Base-by-base conservation (phyloP, 2,797 vertebrate species). In the Siniperca undulata region DNA sequence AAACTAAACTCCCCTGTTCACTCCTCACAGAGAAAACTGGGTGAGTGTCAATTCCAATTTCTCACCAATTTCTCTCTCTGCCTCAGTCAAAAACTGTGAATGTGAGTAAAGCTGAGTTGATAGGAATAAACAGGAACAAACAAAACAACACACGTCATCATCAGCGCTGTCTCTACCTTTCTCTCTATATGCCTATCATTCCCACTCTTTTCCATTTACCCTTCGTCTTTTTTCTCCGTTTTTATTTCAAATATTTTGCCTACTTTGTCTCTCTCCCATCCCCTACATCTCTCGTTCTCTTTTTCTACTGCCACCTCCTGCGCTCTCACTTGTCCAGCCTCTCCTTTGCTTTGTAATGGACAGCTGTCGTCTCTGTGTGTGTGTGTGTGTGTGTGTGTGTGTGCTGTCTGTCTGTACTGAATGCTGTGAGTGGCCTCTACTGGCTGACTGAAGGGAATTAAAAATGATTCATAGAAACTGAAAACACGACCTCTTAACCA, bases 381-480 rank as follows among this genome's bases (percentile, higher is more conserved):
- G 83, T 73, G 69, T 69, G 77, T 69, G 59, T 46, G 79, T 58
- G 81, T 70, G 75, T 77, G 81, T 77, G 85, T 82, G 84, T 81
- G 83, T 70, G 60, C 77, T 89, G 88, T 86, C 90, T 89, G 90
- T 90, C 93, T 91, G 73, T 95, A 96, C 93, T 88, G 96, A 96
- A 97, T 97, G 97, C 97, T 97, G 96, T 97, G 97, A 99, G 97
- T 99, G 98, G 97, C 98, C 98, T 97, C 98, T 99, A 94, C 97
- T 98, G 98, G 98, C 96, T 97, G 97, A 96, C 96, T 95, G 95
- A 96, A 96, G 95, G 94, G 93, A 94, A 93, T 90, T 95, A 96
- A 96, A 79, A 95, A 94, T 92, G 93, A 97, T 95, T 95, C 96
- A 96, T 84, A 84, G 53, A 88, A 84, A 83, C 68, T 78, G 66